Evolutionary conservation across 2,797 vertebrate genomes (phyloP), one percentile per base, ranked within the genome.

Genomic region (Acomys russatus): DNA sequence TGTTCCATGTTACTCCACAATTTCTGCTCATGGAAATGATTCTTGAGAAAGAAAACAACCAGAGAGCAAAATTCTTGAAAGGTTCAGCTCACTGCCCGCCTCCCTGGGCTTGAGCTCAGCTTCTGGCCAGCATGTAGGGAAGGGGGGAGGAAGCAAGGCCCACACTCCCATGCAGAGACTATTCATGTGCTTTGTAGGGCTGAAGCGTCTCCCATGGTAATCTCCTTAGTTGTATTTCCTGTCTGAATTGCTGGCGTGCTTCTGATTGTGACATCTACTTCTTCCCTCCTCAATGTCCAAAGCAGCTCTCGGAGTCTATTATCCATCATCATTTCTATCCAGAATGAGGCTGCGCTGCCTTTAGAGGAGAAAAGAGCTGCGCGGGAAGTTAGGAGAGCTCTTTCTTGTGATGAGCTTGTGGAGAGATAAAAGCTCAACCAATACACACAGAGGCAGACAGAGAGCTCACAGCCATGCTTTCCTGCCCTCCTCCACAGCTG

Each of bases 161-260:
- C 12, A 11, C 0, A 0, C 1, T 0, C 33, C 3, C 0, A 1
- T 0, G 12, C 0, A 0, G 85, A 23, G 73, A 14, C 3, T 3
- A 0, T 0, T 1, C 68, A 70, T 12, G 30, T 1, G 0, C 0
- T 14, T 0, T 1, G 1, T 35, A 6, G 0, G 76, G 12, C 79
- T 6, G 30, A 30, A 61, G 85, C 1, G 4, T 28, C 61, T 49
- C 71, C 68, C 61, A 0, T 4, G 0, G 33, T 4, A 7, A 63
- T 30, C 92, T 86, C 61, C 2, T 4, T 35, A 0, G 76, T 12
- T 14, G 66, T 14, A 3, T 51, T 84, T 88, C 51, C 92, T 10
- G 9, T 54, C 71, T 61, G 80, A 87, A 44, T 20, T 23, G 78
- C 56, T 2, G 0, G 35, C 0, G 63, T 18, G 59, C 30, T 0